A percentile compares a stretch with the other conserved stretches of the same genome.
phyloP scores from a whole-genome alignment of 2,888 invertebrate genomes.

The Tryphoninae sp. region DNA sequence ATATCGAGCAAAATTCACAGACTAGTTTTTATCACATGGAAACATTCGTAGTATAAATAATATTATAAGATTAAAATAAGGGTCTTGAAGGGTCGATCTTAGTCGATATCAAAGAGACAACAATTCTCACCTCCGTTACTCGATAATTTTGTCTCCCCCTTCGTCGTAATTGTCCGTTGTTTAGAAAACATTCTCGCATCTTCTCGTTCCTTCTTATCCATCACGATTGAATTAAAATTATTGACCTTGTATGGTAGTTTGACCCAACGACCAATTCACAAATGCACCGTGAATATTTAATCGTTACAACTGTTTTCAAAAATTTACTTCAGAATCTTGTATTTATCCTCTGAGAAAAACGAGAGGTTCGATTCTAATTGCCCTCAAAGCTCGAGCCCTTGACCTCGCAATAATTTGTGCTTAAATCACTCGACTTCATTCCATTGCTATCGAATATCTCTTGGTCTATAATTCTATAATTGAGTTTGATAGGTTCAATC shows the following conservation, averaged over 20 bases:
- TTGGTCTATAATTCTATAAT: constrained; percentile 13
- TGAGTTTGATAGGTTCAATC: constrained; percentile 6
- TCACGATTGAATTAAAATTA: constrained; percentile 4
- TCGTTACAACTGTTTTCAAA: neutral
- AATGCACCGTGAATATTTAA: too few species aligned
- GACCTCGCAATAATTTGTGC: neutral
- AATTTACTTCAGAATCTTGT: neutral
- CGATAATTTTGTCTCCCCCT: constrained; percentile 12
- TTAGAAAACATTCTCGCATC: neutral
- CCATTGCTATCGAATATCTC: constrained; percentile 33
- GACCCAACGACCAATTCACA: neutral
- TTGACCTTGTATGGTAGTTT: constrained; percentile 6
- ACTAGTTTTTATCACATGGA: too few species aligned
- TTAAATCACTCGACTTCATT: constrained; percentile 14
- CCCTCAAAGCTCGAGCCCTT: constrained; percentile 46
- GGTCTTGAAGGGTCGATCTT: neutral
- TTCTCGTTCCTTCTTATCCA: constrained; percentile 34
- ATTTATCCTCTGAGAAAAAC: constrained; percentile 42
- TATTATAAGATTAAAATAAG: neutral
- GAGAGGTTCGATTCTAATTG: constrained; percentile 56
- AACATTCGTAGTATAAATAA: neutral
- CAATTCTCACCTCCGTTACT: constrained; percentile 55
- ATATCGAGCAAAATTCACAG: too few species aligned
- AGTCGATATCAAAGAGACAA: neutral
- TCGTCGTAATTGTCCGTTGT: constrained; percentile 9